Evolutionary conservation across 2,888 invertebrate species (phyloP).

Genomic region (Minunthozetes semirufus): DNA sequence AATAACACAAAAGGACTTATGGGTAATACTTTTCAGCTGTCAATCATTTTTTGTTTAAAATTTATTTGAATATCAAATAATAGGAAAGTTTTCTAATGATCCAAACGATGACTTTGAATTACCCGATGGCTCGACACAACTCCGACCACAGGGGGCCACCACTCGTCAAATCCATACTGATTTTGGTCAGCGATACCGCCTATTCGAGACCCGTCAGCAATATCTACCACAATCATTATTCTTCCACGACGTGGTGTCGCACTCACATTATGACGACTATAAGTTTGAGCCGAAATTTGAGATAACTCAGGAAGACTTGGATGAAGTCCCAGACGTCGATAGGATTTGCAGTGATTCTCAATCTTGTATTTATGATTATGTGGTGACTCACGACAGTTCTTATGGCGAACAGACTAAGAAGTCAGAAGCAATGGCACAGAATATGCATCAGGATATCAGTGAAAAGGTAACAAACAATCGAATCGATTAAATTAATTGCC

Average conservation of each 20-base stretch:
- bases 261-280: slow-evolving; percentile 71
- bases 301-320: slow-evolving; percentile 54
- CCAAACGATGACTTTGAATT: slow-evolving; percentile 67
- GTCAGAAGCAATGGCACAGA: slow-evolving; percentile 55
- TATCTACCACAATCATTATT: slow-evolving; percentile 66
- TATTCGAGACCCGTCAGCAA: slow-evolving; percentile 38
- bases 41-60: not conserved
- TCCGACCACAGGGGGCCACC: slow-evolving; percentile 52
- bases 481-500: not conserved
- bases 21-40: not conserved
- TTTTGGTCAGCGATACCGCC: slow-evolving; percentile 58
- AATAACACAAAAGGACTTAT: slow-evolving; percentile 29
- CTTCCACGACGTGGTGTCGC: slow-evolving; percentile 66
- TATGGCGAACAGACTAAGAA: slow-evolving; percentile 79
- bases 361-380: slow-evolving; percentile 81
- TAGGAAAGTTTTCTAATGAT: slow-evolving; percentile 81
- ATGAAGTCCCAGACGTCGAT: slow-evolving; percentile 28
- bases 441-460: slow-evolving; percentile 38
- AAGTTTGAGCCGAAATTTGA: slow-evolving; percentile 68
- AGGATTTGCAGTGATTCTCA: slow-evolving; percentile 68
- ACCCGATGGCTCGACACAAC: slow-evolving; percentile 44
- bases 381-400: slow-evolving; percentile 69
- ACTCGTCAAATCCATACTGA: slow-evolving; percentile 65
- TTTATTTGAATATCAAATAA: not conserved
- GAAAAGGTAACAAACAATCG: not conserved